These are phyloP conservation scores for Sylvilagus bachmani DNA, from an alignment of 2,113 vertebrate species.

Conservation along the genomic window DNA sequence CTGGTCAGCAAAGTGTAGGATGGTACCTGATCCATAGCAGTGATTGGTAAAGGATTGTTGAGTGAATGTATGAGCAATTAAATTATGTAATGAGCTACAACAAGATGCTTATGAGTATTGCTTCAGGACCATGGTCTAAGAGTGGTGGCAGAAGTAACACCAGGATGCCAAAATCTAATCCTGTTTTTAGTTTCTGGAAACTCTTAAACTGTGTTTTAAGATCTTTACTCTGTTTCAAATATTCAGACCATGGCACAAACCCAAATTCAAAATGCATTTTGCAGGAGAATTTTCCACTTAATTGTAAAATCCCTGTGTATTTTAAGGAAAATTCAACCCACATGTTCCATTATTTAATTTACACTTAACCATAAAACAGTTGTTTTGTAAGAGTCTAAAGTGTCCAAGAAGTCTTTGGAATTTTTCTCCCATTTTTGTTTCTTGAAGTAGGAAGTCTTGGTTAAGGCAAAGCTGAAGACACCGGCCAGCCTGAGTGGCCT, in stretches of 20 bases:
- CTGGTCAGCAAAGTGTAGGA: neutral
- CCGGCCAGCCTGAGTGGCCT: neutral
- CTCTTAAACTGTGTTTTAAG: constrained; percentile 49
- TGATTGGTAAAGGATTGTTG: neutral
- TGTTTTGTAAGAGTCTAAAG: constrained; percentile 60
- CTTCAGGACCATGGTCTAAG: neutral
- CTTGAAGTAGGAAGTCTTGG: constrained; percentile 30
- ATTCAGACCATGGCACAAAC: constrained; percentile 61
- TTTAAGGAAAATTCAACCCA: constrained; percentile 76
- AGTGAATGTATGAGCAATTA: neutral
- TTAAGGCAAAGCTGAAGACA: constrained; percentile 53
- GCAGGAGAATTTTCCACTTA: constrained; percentile 63
- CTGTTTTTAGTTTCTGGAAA: constrained; percentile 53
- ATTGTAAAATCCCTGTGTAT: constrained; percentile 67
- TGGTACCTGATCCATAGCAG: neutral
- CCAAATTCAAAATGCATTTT: constrained; percentile 70
- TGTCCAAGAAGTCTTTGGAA: constrained; percentile 21
- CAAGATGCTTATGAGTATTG: neutral
- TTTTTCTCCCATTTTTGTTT: neutral
- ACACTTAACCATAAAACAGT: constrained; percentile 57
- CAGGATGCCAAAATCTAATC: constrained; percentile 2
- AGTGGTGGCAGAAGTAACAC: neutral
- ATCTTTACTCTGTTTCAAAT: constrained; percentile 62
- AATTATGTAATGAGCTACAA: neutral
- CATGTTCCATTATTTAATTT: constrained; percentile 73